Evolutionary conservation across 1,140 invertebrate genomes (phyloP).

Genomic region (Palaemon carinicauda): DNA sequence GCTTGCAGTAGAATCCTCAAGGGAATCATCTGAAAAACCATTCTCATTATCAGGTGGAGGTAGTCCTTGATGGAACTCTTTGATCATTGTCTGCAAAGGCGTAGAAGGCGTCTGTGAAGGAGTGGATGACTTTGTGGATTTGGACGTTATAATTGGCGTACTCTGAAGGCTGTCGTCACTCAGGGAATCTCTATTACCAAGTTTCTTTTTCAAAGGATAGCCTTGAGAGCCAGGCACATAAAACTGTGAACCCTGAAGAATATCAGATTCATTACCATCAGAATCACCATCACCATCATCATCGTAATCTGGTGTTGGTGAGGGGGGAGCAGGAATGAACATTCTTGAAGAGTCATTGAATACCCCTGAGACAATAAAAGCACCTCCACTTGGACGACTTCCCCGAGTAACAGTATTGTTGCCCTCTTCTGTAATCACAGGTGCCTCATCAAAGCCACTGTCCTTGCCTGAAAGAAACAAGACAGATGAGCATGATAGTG

Average conservation of each 20-base stretch:
- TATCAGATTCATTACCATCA: slow-evolving; percentile 51
- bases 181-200: slow-evolving; percentile 37
- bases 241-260: slow-evolving; percentile 52
- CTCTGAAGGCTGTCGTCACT: slow-evolving; percentile 44
- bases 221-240: slow-evolving; percentile 3
- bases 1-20: slow-evolving; percentile 71
- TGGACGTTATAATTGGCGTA: not conserved
- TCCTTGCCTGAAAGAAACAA: slow-evolving; percentile 54
- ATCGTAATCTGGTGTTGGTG: slow-evolving; percentile 61
- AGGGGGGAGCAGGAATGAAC: slow-evolving; percentile 62
- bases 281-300: slow-evolving; percentile 39
- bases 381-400: slow-evolving; percentile 25
- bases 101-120: slow-evolving; percentile 36
- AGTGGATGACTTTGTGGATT: slow-evolving; percentile 27
- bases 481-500: not conserved
- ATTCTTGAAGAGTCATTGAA: slow-evolving; percentile 59
- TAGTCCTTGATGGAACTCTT: slow-evolving; percentile 62
- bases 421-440: slow-evolving; percentile 21
- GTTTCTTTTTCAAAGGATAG: slow-evolving; percentile 4
- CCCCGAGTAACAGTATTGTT: not conserved
- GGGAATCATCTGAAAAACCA: slow-evolving; percentile 82
- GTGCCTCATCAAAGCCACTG: slow-evolving; percentile 57
- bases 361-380: slow-evolving; percentile 57
- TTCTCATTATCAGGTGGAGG: slow-evolving; percentile 73
- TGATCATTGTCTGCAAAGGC: slow-evolving; percentile 59